Evolutionary conservation across 2,888 invertebrate genomes (phyloP), one percentile per base, ranked within the genome.

Genomic region (Pyrrhia umbra): DNA sequence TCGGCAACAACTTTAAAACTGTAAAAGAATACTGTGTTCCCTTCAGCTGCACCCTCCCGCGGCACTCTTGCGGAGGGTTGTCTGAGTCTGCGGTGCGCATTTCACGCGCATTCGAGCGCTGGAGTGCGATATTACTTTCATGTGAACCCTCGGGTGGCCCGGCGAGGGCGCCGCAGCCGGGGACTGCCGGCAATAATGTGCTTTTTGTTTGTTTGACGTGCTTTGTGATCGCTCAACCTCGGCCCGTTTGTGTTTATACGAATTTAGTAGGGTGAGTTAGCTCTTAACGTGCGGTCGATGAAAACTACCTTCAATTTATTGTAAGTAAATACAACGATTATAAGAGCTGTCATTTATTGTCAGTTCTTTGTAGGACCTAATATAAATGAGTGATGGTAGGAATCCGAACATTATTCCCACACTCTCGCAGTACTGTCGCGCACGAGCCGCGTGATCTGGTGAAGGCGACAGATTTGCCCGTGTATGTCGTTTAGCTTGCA

Each of bases 91-190:
- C 18, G 72, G 73, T 69, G 60, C 66, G 50, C 75, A 79, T 83
- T 86, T 85, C 75, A 85, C 82, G 88, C 85, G 74, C 71, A 75
- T 79, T 84, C 77, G 79, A 82, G 57, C 73, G 51, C 59, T 68
- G 65, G 62, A 81, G 81, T 75, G 78, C 70, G 80, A 80, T 81
- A 82, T 86, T 85, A 79, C 87, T 83, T 85, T 84, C 80, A 84
- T 82, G 81, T 82, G 65, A 80, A 75, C 75, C 62, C 68, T 68
- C 21, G 37, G 20, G 20, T 54, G 34, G 47, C 46, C 30, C 49
- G 54, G 40, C 45, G 71, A 54, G 72, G 50, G 40, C 23, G 34
- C 45, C 39, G 62, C 60, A 59, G 57, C 56, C 42, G 60, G 78
- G 77, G 59, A 27, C 56, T 75, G 30, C 34, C 43, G 34, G 54